Percentiles rank a stretch among this genome's conserved stretches.
Evolutionary conservation across 2,888 invertebrate species (phyloP).

Genomic region (Phaonia tiefii): DNA sequence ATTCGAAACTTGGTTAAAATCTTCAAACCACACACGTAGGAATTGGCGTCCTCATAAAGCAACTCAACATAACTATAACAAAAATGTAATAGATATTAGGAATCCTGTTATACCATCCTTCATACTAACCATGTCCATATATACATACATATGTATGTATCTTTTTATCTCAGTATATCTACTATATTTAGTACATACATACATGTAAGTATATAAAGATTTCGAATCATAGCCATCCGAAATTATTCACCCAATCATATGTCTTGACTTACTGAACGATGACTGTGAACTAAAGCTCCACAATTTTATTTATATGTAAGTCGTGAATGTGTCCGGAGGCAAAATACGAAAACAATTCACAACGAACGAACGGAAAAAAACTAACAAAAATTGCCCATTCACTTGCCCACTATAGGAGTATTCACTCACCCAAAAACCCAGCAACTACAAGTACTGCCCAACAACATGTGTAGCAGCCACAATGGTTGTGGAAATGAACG

Average conservation of each 20-base stretch:
- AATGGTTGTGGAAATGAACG: slow-evolving; percentile 40
- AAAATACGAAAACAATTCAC: slow-evolving; percentile 56
- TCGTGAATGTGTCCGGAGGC: slow-evolving; percentile 71
- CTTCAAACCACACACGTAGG: slow-evolving; percentile 45
- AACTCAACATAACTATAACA: slow-evolving; percentile 22
- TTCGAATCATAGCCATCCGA: slow-evolving; percentile 8
- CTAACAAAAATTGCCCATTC: slow-evolving; percentile 72
- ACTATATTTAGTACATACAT: not conserved
- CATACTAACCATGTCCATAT: slow-evolving; percentile 19
- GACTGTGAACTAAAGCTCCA: slow-evolving; percentile 63
- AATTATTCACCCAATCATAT: slow-evolving; percentile 35
- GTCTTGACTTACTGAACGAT: slow-evolving; percentile 63
- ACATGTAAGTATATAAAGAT: not conserved
- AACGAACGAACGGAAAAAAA: slow-evolving; percentile 21
- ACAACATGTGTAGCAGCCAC: not conserved
- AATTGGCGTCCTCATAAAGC: slow-evolving; percentile 23
- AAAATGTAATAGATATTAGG: slow-evolving; percentile 23
- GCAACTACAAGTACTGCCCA: not conserved
- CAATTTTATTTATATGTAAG: slow-evolving; percentile 66
- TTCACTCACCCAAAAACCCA: slow-evolving; percentile 29
- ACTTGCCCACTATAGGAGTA: slow-evolving; percentile 64
- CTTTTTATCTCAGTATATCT: slow-evolving; percentile 36
- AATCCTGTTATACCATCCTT: slow-evolving; percentile 19
- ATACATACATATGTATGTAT: slow-evolving; percentile 41
- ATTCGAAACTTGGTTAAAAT: not conserved